Conservation (phyloP, 2,113 vertebrate species). For the Enhydra lutris region DNA sequence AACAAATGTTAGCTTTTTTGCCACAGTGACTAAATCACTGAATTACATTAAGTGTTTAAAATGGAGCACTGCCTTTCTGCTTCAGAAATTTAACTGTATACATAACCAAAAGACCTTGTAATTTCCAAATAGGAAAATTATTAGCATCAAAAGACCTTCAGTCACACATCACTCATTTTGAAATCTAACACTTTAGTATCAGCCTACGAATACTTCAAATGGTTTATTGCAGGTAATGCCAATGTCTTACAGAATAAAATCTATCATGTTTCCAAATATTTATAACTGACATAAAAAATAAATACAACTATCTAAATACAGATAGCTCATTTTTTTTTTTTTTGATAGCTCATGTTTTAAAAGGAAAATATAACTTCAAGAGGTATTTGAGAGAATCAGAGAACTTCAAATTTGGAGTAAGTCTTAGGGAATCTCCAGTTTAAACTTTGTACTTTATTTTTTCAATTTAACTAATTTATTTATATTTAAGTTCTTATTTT, state of each 20-base stretch:
- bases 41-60: conserved; percentile 56
- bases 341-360: neutral
- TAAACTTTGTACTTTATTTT: neutral
- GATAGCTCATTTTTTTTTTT: neutral
- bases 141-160: conserved; percentile 20
- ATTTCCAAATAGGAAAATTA: conserved; percentile 61
- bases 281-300: neutral
- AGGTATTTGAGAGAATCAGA: neutral
- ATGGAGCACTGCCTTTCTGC: conserved; percentile 5
- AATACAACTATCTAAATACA: neutral
- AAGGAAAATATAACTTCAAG: neutral
- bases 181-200: conserved; percentile 29
- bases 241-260: neutral
- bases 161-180: neutral
- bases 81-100: conserved; percentile 45
- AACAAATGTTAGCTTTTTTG: conserved; percentile 41
- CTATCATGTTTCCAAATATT: neutral
- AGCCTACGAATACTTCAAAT: neutral
- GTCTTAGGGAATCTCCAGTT: neutral
- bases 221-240: neutral
- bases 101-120: conserved; percentile 15
- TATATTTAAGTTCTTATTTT: neutral
- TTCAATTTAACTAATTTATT: neutral
- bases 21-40: conserved; percentile 47
- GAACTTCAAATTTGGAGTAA: neutral